Conservation (phyloP, 1,140 invertebrate species). For the Heliconius melpomene region DNA sequence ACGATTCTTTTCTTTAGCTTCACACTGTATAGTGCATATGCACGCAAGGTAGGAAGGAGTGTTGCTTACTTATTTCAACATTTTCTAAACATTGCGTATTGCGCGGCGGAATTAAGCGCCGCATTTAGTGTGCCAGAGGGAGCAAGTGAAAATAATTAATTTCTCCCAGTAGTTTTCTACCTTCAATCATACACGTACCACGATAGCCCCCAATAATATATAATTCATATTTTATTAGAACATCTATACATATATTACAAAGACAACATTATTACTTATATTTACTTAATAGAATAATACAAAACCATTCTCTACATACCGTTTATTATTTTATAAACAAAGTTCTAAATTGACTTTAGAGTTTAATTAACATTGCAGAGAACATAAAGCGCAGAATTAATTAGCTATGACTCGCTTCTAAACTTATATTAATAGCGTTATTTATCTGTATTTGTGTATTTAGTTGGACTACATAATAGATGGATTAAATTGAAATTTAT, state of each 20-base stretch:
- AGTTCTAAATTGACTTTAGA: constrained; percentile 21
- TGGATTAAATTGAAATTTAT: background rate
- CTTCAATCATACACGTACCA: too few species aligned
- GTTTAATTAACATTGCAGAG: constrained; percentile 29
- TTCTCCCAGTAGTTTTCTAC: too few species aligned
- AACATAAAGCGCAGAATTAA: constrained; percentile 19
- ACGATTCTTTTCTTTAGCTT: too few species aligned
- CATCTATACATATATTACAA: background rate
- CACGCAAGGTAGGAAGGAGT: too few species aligned
- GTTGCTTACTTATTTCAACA: too few species aligned
- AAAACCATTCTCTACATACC: constrained; percentile 2
- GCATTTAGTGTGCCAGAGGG: too few species aligned
- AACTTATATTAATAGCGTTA: constrained; percentile 2
- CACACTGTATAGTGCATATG: too few species aligned
- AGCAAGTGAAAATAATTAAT: too few species aligned
- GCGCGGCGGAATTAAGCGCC: too few species aligned
- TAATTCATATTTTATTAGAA: background rate
- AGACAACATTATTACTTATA: background rate
- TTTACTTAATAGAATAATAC: background rate
- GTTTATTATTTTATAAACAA: constrained; percentile 16
- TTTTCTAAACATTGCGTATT: too few species aligned
- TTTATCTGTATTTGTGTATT: constrained; percentile 9
- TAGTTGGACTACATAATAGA: background rate
- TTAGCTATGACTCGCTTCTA: constrained; percentile 11
- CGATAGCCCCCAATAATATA: background rate